Conservation (phyloP, 2,888 invertebrate species). For the Gastracanthus pulcherrimus region DNA sequence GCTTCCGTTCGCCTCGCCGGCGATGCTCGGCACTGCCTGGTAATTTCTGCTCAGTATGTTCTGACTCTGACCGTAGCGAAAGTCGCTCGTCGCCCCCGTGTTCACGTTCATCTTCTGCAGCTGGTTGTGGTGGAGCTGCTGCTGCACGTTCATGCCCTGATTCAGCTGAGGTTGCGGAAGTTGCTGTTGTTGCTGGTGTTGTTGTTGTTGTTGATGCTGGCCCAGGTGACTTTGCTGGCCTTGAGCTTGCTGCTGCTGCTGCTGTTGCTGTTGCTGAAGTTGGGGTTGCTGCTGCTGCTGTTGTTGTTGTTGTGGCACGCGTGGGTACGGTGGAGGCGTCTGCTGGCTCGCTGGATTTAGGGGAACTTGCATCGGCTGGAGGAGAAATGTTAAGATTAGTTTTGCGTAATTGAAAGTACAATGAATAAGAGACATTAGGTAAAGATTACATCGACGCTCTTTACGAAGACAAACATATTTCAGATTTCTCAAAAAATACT, state of each 20-base stretch:
- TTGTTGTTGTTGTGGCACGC: conserved; percentile 57
- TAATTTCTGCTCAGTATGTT: conserved; percentile 75
- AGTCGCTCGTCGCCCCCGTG: conserved; percentile 73
- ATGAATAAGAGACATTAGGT: no score
- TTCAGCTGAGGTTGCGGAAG: conserved; percentile 73
- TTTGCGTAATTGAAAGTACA: neutral
- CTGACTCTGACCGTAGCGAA: conserved; percentile 76
- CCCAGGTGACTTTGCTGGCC: neutral
- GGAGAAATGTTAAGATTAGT: neutral
- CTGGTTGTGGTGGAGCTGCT: conserved; percentile 75
- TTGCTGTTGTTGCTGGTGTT: conserved; percentile 69
- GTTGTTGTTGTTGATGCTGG: conserved; percentile 63
- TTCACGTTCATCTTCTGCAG: conserved; percentile 73
- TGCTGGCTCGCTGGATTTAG: conserved; percentile 58
- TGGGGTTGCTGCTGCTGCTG: conserved; percentile 70
- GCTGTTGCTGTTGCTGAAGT: conserved; percentile 63
- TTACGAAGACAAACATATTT: no score
- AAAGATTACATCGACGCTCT: no score
- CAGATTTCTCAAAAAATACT: no score
- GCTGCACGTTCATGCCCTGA: conserved; percentile 73
- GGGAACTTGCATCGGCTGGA: conserved; percentile 37
- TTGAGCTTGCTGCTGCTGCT: conserved; percentile 56
- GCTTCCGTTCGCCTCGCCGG: conserved; percentile 66
- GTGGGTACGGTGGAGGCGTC: conserved; percentile 66
- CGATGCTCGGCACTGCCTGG: conserved; percentile 46